Conservation (phyloP, 2,113 vertebrate genomes). For the Tylochromis polylepis region DNA sequence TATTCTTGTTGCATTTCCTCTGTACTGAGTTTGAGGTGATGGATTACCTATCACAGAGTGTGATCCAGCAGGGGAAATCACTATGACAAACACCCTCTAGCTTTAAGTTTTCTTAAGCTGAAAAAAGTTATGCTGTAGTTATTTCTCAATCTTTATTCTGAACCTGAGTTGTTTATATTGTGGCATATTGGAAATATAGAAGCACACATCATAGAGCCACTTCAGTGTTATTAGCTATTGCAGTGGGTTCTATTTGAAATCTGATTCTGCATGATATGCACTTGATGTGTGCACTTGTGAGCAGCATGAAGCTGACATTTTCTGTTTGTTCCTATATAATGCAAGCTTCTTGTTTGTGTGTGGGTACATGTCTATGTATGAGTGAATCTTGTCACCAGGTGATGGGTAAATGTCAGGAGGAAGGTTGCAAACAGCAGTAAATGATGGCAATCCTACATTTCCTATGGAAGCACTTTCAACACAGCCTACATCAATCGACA, state of each 20-base stretch:
- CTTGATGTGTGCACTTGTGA: not conserved
- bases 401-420: not conserved
- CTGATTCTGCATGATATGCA: not conserved
- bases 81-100: conserved; percentile 18
- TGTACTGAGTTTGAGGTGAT: conserved; percentile 43
- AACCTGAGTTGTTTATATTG: not conserved
- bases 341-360: not conserved
- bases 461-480: not conserved
- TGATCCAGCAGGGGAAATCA: conserved; percentile 29
- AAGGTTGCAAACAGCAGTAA: not conserved
- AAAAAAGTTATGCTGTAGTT: not conserved
- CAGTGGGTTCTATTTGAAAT: not conserved
- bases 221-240: not conserved
- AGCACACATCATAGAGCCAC: not conserved
- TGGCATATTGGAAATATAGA: conserved; percentile 1
- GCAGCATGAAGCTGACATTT: not conserved
- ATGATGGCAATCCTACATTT: not conserved
- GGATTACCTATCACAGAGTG: conserved; percentile 41
- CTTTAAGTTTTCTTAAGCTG: not conserved
- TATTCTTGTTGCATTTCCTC: conserved; percentile 8
- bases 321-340: not conserved
- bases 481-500: fast-evolving
- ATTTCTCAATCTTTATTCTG: not conserved
- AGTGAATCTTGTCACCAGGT: not conserved
- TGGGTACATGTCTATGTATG: not conserved